Evolutionary conservation across 2,888 invertebrate genomes (phyloP), one percentile per base, ranked within the genome.

Genomic region (Apocheima hispidaria): DNA sequence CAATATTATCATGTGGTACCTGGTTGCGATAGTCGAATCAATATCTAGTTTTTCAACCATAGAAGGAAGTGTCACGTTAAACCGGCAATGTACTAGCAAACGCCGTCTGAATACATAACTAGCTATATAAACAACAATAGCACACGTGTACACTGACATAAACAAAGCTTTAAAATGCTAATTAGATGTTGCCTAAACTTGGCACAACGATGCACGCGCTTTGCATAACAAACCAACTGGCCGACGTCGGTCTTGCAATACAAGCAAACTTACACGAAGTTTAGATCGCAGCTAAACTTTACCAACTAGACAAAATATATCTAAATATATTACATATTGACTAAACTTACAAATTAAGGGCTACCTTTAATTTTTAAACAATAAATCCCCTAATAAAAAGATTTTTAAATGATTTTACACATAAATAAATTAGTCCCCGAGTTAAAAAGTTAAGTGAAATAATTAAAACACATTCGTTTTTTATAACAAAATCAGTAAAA

Each of bases 131-230:
- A 60, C 60, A 74, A 81, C 79, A 82, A 78, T 78, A 74, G 75
- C 51, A 78, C 80, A 79, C 77, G 78, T 79, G 78, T 71, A 75
- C 66, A 53, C 68, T 71, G 70, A 81, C 78, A 79, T 78, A 84
- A 86, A 89, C 87, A 88, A 84, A 85, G 81, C 79, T 86, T 88
- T 87, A 85, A 89, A 89, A 88, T 89, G 84, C 84, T 84, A 90
- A 90, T 89, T 84, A 86, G 78, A 70, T 65, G 77, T 83, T 84
- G 79, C 83, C 84, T 86, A 87, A 87, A 88, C 83, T 82, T 80
- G 81, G 84, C 83, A 81, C 83, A 79, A 73, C 80, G 78, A 71
- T 77, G 70, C 70, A 80, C 84, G 79, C 71, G 71, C 60, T 63
- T 63, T 65, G 88, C 83, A 88, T 88, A 86, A 81, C 81, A 78